phyloP scores from a whole-genome alignment of 2,888 invertebrate genomes.

The Schizaphis graminum region DNA sequence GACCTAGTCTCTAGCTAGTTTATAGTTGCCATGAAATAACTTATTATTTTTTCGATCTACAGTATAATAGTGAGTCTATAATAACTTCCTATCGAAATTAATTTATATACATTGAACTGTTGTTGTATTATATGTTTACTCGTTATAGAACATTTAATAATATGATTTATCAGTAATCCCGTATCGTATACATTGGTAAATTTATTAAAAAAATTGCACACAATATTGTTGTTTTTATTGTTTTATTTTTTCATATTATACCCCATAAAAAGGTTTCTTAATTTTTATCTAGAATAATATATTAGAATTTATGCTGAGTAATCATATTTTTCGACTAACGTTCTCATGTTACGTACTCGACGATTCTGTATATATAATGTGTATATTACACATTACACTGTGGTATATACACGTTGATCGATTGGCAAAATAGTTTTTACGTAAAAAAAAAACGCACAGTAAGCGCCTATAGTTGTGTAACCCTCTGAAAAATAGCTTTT shows the following conservation, averaged over 20 bases:
- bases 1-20: not conserved
- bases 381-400: not conserved
- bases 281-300: not conserved
- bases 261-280: not conserved
- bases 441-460: not conserved
- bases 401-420: conserved; percentile 16
- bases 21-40: not conserved
- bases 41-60: not conserved
- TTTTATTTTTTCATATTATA: not conserved
- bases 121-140: not conserved
- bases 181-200: not conserved
- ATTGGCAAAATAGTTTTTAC: conserved; percentile 29
- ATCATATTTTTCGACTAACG: not conserved
- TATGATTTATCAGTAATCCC: not conserved
- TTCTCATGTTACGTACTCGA: not conserved
- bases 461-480: not conserved
- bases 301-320: conserved; percentile 1
- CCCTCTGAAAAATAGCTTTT: not conserved
- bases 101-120: not conserved
- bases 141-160: not conserved
- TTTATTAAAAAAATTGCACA: not conserved
- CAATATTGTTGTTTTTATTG: not conserved
- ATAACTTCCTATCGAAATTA: not conserved
- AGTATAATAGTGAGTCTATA: no score
- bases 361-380: conserved; percentile 3